A percentile compares a stretch with the other conserved stretches of the same genome.
These are phyloP conservation scores for Griposia aprilina DNA, from an alignment of 2,888 invertebrate species.

Conservation along the genomic window DNA sequence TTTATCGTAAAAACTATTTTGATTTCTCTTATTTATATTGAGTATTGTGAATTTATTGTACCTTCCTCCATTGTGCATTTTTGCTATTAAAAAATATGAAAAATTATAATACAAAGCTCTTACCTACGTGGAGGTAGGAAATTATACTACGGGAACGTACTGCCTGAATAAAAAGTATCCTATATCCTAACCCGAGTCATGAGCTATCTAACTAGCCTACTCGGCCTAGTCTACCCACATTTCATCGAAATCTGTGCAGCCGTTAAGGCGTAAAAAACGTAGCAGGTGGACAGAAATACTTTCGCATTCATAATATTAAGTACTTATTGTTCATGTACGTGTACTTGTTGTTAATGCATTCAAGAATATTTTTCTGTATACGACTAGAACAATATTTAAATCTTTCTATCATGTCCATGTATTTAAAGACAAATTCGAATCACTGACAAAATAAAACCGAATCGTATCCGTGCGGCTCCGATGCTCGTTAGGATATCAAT, in stretches of 20 bases:
- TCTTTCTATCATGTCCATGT: neutral
- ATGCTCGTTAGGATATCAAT: conserved; percentile 26
- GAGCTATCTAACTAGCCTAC: neutral
- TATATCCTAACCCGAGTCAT: neutral
- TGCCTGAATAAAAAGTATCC: neutral
- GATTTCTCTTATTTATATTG: conserved; percentile 22
- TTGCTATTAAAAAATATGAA: neutral
- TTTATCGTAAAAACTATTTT: conserved; percentile 26
- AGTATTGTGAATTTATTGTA: neutral
- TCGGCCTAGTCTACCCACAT: neutral
- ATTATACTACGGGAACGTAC: neutral
- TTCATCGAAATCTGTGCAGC: neutral
- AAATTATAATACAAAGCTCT: neutral
- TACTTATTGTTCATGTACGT: neutral
- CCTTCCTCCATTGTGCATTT: neutral
- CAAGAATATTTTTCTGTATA: neutral
- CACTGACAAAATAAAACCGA: conserved; percentile 30
- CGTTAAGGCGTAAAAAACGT: neutral
- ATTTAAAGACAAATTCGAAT: neutral
- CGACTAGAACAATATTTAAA: neutral
- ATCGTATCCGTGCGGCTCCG: conserved; percentile 4
- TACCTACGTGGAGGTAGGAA: neutral
- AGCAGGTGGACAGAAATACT: no score
- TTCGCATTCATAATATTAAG: neutral
- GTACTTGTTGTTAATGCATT: no score